Conservation (phyloP, 2,113 vertebrate genomes). For the Cyphomyrus plagiostoma region DNA sequence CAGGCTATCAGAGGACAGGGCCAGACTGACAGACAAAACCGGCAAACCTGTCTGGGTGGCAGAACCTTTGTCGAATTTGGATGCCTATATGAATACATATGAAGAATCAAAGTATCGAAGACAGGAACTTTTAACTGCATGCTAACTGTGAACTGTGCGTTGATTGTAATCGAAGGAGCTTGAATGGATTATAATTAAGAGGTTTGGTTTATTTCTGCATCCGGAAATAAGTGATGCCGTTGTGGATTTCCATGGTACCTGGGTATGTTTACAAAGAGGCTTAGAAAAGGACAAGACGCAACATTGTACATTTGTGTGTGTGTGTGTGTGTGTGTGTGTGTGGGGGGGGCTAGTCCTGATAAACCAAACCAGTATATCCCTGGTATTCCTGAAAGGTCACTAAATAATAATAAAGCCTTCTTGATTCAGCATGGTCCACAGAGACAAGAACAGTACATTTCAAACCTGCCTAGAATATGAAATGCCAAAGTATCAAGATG, state of each 20-base stretch:
- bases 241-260: background rate
- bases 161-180: background rate
- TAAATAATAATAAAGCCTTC: background rate
- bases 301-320: background rate
- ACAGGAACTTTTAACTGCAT: background rate
- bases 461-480: background rate
- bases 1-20: background rate
- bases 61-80: background rate
- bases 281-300: background rate
- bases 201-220: background rate
- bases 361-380: background rate
- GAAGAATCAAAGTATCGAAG: background rate
- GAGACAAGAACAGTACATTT: background rate
- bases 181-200: background rate
- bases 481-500: background rate
- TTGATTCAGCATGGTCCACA: background rate
- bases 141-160: background rate
- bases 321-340: background rate
- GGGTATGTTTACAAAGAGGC: background rate
- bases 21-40: background rate
- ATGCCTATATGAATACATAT: background rate
- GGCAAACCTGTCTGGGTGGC: background rate
- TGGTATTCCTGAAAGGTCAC: background rate
- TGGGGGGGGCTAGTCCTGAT: background rate
- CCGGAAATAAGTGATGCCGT: background rate